Percentiles rank a stretch among this genome's conserved stretches.
Evolutionary conservation across 1,140 invertebrate species (phyloP).

Genomic region (Ceratina australensis): DNA sequence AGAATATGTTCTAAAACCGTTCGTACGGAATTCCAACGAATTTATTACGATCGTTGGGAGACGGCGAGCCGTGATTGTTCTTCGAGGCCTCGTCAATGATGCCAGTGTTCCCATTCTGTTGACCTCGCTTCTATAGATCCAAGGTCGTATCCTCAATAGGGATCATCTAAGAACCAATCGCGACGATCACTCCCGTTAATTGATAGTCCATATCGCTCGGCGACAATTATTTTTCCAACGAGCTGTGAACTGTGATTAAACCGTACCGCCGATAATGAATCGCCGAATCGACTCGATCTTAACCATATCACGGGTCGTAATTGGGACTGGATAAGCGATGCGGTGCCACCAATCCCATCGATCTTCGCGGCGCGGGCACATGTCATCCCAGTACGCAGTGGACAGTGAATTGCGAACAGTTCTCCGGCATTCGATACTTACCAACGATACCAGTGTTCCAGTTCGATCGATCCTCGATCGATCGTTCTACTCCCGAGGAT

Average conservation of each 20-base stretch:
- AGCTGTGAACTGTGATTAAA: conserved; percentile 14
- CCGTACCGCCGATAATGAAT: not conserved
- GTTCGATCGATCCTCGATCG: not conserved
- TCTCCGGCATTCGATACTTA: not conserved
- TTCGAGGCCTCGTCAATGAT: not conserved
- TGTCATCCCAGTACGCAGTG: not conserved
- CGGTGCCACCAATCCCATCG: conserved; percentile 13
- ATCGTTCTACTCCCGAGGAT: not conserved
- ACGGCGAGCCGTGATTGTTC: conserved; percentile 3
- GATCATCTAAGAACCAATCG: not conserved
- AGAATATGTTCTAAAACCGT: not conserved
- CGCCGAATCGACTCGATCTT: not conserved
- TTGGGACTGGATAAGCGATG: conserved; percentile 9
- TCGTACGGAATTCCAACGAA: not conserved
- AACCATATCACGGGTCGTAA: not conserved
- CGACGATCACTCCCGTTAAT: not conserved
- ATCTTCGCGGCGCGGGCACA: not conserved
- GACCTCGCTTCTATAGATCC: not conserved
- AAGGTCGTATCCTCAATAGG: not conserved
- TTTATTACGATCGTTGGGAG: not conserved
- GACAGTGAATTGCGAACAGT: not conserved
- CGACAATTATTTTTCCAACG: too few species aligned
- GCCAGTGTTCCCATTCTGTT: not conserved
- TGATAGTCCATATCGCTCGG: not conserved
- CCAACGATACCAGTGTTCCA: not conserved